Evolutionary conservation across 1,140 invertebrate genomes (phyloP).

Genomic region (Sitophilus oryzae): DNA sequence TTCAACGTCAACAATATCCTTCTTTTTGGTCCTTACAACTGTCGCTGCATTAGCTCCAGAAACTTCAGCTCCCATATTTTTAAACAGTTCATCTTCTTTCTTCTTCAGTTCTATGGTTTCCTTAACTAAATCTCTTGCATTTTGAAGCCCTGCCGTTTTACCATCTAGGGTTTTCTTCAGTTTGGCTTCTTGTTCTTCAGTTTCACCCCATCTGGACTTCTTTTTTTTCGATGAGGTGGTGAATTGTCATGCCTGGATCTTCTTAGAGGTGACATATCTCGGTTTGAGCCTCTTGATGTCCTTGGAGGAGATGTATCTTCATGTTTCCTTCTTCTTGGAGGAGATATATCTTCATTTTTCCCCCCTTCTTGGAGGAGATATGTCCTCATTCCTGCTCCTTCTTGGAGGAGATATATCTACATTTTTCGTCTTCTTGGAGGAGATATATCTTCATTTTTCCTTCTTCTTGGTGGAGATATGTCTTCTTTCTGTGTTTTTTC

Average conservation of each 20-base stretch:
- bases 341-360: conserved; percentile 21
- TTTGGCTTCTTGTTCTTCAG: conserved; percentile 12
- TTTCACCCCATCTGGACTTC: conserved; percentile 21
- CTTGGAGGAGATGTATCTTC: conserved; percentile 12
- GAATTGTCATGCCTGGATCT: conserved; percentile 12
- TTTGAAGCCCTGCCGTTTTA: conserved; percentile 78
- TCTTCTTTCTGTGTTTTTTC: conserved; percentile 10
- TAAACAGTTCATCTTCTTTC: conserved; percentile 68
- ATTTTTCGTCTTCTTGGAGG: conserved; percentile 12
- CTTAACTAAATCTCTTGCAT: conserved; percentile 63
- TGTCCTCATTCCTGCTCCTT: conserved; percentile 10
- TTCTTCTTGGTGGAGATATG: conserved; percentile 31
- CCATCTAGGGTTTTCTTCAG: conserved; percentile 63
- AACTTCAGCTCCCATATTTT: conserved; percentile 63
- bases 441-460: conserved; percentile 11
- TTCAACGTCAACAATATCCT: conserved; percentile 51
- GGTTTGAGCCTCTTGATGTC: conserved; percentile 5
- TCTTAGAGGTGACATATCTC: conserved; percentile 25
- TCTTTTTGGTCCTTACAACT: conserved; percentile 59
- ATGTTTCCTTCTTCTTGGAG: conserved; percentile 25
- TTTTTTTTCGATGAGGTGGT: conserved; percentile 5
- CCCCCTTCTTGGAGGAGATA: conserved; percentile 15
- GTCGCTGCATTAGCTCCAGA: conserved; percentile 69
- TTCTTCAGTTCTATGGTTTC: conserved; percentile 65
- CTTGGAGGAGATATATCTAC: conserved; percentile 26